These are phyloP conservation scores for Scaptodrosophila lebanonensis DNA, from an alignment of 1,140 invertebrate genomes.

Conservation along the genomic window DNA sequence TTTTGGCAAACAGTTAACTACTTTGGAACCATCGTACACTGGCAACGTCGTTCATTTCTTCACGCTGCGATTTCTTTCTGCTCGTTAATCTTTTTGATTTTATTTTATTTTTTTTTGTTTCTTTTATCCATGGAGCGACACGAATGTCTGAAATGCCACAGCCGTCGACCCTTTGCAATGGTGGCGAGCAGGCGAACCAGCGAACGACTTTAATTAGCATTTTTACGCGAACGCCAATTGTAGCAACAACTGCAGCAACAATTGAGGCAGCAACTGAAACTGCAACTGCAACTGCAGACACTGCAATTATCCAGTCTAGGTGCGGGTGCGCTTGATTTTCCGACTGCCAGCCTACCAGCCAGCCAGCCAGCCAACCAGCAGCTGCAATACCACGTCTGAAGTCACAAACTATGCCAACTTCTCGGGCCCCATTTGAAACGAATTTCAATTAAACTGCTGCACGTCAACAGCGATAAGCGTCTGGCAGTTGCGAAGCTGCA, in stretches of 20 bases:
- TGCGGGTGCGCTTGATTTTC: constrained; percentile 36
- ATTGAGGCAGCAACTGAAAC: constrained; percentile 16
- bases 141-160: constrained; percentile 1
- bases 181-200: too few relatives aligned
- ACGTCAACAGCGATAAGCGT: constrained; percentile 55
- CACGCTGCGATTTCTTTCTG: constrained; percentile 56
- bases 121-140: background rate
- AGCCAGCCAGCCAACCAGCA: constrained; percentile 33
- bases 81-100: constrained; percentile 59
- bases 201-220: constrained; percentile 71
- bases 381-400: constrained; percentile 34
- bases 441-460: constrained; percentile 73
- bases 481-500: constrained; percentile 25
- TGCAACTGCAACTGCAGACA: background rate
- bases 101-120: too few relatives aligned
- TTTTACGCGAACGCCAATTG: constrained; percentile 46
- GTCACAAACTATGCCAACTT: constrained; percentile 29
- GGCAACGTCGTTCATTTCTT: constrained; percentile 54
- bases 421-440: constrained; percentile 39
- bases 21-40: too few relatives aligned
- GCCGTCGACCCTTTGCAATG: constrained; percentile 52
- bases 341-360: constrained; percentile 12
- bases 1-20: too few relatives aligned
- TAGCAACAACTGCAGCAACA: constrained; percentile 32
- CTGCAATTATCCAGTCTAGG: constrained; percentile 48